Conservation (phyloP, 2,888 invertebrate species). For the Thymelicus acteon region DNA sequence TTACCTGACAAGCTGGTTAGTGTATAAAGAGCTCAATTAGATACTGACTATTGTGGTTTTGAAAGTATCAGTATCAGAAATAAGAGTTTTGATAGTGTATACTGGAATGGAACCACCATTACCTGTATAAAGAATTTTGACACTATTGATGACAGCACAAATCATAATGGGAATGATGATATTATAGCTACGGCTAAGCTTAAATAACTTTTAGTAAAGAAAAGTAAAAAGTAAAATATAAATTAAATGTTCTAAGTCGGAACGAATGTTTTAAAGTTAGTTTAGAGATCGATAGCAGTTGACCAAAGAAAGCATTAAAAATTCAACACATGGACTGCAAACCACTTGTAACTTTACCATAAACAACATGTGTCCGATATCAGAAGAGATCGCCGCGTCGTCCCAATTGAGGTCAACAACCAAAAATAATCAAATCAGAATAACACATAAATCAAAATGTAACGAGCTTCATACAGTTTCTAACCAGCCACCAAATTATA, state of each 20-base stretch:
- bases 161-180: too few species aligned
- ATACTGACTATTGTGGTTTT: conserved; percentile 17
- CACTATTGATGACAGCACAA: too few species aligned
- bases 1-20: conserved; percentile 8
- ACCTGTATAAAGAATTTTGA: too few species aligned
- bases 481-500: conserved; percentile 37
- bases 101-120: too few species aligned
- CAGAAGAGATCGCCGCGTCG: not conserved
- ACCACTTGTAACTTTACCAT: not conserved
- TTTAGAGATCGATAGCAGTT: too few species aligned
- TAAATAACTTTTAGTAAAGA: too few species aligned
- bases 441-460: conserved; percentile 29
- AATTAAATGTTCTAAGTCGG: too few species aligned
- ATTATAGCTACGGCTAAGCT: too few species aligned
- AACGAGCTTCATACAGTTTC: conserved; percentile 25
- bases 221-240: too few species aligned
- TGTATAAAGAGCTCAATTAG: conserved; percentile 1
- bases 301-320: too few species aligned
- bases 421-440: not conserved
- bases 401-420: not conserved
- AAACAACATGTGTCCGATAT: not conserved
- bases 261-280: too few species aligned
- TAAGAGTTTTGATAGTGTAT: not conserved
- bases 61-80: not conserved
- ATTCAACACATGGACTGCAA: too few species aligned